Percentiles rank a stretch among this genome's conserved stretches.
phyloP scores from a whole-genome alignment of 1,140 invertebrate species.

The Bombus waltoni region DNA sequence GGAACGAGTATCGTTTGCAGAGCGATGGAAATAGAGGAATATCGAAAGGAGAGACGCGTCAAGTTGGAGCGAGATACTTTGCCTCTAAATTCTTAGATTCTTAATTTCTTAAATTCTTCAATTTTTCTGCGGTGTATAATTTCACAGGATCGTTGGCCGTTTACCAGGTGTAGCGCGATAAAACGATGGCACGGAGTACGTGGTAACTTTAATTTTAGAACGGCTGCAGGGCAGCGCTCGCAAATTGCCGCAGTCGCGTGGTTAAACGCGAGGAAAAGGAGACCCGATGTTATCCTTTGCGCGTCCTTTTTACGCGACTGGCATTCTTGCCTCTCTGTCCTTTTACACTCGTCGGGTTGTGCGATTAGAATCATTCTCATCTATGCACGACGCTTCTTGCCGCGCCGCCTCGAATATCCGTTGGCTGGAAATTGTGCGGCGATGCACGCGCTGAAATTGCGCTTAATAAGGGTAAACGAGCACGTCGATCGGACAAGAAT shows the following conservation, averaged over 20 bases:
- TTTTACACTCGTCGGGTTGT: conserved; percentile 12
- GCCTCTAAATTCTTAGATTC: too few relatives aligned
- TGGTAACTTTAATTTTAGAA: conserved; percentile 35
- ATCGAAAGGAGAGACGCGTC: too few relatives aligned
- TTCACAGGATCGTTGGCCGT: background rate
- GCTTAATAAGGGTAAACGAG: conserved; percentile 46
- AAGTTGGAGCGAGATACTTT: background rate
- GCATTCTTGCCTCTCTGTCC: conserved; percentile 11
- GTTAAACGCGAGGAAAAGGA: background rate
- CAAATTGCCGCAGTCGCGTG: conserved; percentile 25
- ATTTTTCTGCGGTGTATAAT: background rate
- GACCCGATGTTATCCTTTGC: conserved; percentile 7
- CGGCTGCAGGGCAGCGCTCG: background rate
- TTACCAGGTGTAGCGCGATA: background rate
- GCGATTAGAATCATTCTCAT: conserved; percentile 41
- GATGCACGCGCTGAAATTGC: conserved; percentile 31
- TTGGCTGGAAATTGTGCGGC: conserved; percentile 23
- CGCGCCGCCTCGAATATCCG: background rate
- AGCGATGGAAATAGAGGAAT: too few relatives aligned
- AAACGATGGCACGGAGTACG: background rate
- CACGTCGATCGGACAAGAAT: conserved; percentile 24
- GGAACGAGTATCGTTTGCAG: too few relatives aligned
- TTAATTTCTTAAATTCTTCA: too few relatives aligned
- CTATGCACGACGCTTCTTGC: conserved; percentile 1
- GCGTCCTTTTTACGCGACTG: background rate